A percentile compares a stretch with the other conserved stretches of the same genome.
Evolutionary conservation across 2,797 vertebrate genomes (phyloP).

Genomic region (Bradypus variegatus): DNA sequence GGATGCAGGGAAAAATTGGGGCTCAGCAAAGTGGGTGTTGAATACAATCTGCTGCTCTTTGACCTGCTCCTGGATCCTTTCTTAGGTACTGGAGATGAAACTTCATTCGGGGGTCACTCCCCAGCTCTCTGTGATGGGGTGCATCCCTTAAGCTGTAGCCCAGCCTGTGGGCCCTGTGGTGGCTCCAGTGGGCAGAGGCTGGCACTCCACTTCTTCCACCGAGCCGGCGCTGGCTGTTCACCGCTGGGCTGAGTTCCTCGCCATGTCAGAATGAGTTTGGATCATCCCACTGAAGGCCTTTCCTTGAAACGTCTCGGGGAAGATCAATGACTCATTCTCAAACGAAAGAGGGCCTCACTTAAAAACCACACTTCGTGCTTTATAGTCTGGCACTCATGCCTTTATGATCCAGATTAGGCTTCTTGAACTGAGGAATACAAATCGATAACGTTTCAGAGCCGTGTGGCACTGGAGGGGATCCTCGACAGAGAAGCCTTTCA

Average conservation of each 20-base stretch:
- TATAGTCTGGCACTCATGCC: neutral
- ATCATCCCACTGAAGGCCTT: neutral
- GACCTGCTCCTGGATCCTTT: accelerated
- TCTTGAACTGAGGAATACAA: neutral
- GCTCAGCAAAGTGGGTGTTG: accelerated
- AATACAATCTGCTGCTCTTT: accelerated
- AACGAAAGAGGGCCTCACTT: neutral
- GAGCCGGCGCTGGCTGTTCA: accelerated
- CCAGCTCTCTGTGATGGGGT: neutral
- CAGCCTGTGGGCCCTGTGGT: accelerated
- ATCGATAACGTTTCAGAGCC: constrained; percentile 7
- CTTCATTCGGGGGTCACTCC: neutral
- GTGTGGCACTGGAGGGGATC: neutral
- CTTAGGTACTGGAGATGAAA: neutral
- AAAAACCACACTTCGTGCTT: neutral
- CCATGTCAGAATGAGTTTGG: neutral
- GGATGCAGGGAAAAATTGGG: too few relatives aligned
- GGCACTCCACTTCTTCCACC: accelerated
- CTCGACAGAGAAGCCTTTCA: neutral
- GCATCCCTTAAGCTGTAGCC: neutral
- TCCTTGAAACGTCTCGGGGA: neutral
- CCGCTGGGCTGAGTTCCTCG: accelerated
- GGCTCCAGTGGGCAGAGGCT: accelerated
- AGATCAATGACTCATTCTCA: constrained; percentile 18
- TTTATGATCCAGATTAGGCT: constrained; percentile 4